Evolutionary conservation across 1,140 invertebrate species (phyloP), one percentile per base, ranked within the genome.

Genomic region (Philotrypesis tridentata): DNA sequence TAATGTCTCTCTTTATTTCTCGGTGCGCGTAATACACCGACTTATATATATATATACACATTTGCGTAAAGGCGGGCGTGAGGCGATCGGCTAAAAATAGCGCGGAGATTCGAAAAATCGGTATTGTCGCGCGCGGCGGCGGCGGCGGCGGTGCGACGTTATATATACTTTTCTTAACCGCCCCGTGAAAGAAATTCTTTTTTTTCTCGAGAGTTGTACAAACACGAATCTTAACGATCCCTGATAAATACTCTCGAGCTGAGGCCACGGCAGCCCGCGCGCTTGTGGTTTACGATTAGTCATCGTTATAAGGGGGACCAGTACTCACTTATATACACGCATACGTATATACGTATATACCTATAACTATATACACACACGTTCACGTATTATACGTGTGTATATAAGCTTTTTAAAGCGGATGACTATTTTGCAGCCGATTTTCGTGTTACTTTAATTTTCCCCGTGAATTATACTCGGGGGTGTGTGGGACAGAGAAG

Each of bases 211-310:
- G 48, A 79, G 63, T 33, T 60, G 48, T 72, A 79, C 43, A 61
- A 70, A 79, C 55, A 72, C 78, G 68, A 63, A 79, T 79, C 78
- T 73, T 73, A 73, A 80, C 72, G 68, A 73, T 72, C 78, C 61
- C 37, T 65, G 78, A 80, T 80, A 80, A 80, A 80, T 74, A 80
- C 68, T 63, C 33, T 55, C 48, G 48, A 55, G 48, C 48, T 55
- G 21, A 48, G 70, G 78, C 31, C 23, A 11, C 9, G 9, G 33
- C 33, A 9, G 33, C n/a, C n/a, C n/a, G n/a, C n/a, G n/a, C n/a
- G n/a, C 33, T 5, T 37, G 70, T 72, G 67, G 48, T 80, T 80
- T 80, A 67, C 71, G 79, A 80, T 80, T 80, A 80, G 79, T 80
- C 79, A 80, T 80, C 71, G 79, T 80, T 80, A 80, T 63, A 80